A percentile compares a stretch with the other conserved stretches of the same genome.
Conservation (phyloP, 2,888 invertebrate species). For the Patella pellucida region DNA sequence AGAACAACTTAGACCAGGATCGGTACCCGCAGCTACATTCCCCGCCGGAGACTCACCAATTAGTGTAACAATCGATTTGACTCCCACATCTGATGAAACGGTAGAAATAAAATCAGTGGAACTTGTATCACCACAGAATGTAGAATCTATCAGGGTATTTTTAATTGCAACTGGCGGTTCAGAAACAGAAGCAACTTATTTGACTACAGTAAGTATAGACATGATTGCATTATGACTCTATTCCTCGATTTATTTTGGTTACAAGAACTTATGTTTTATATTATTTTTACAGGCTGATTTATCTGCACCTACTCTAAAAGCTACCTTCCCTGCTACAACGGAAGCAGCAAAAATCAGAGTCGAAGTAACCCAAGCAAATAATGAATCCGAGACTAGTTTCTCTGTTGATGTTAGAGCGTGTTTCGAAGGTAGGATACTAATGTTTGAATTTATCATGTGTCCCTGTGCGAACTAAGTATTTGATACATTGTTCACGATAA, state of each 20-base stretch:
- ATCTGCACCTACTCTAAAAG: not conserved
- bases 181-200: not conserved
- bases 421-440: not conserved
- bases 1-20: not conserved
- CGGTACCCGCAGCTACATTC: not conserved
- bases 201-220: no score
- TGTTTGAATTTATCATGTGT: no score
- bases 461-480: no score
- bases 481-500: no score
- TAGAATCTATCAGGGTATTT: not conserved
- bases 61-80: not conserved
- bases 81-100: not conserved
- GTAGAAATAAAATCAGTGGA: conserved; percentile 1
- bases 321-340: not conserved
- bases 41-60: not conserved
- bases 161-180: not conserved
- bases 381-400: not conserved
- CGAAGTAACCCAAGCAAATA: not conserved
- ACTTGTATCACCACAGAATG: not conserved
- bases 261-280: not conserved
- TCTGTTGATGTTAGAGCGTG: not conserved
- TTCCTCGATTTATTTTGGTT: no score
- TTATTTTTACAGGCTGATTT: not conserved
- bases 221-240: no score
- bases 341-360: not conserved